Conservation (phyloP, 2,888 invertebrate genomes). For the Aelia acuminata region DNA sequence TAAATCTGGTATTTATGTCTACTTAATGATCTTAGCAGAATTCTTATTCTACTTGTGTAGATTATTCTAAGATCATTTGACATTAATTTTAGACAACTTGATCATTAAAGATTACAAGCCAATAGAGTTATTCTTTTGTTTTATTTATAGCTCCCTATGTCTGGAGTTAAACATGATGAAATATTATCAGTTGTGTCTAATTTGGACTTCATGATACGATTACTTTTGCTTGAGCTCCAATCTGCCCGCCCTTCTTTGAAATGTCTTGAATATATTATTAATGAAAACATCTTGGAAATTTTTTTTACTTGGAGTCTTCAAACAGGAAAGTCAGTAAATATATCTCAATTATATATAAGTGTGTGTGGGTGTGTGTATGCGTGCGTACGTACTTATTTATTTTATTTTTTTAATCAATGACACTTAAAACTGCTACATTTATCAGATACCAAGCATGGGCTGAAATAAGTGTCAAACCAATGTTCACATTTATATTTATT, state of each 20-base stretch:
- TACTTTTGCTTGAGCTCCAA: slow-evolving; percentile 84
- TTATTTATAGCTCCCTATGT: slow-evolving; percentile 60
- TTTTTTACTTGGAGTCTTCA: slow-evolving; percentile 88
- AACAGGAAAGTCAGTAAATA: slow-evolving; percentile 79
- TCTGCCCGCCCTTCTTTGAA: slow-evolving; percentile 72
- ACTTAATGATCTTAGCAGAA: background rate
- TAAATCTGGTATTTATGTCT: background rate
- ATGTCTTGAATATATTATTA: slow-evolving; percentile 86
- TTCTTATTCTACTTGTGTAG: background rate
- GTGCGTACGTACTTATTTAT: no score
- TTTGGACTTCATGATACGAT: slow-evolving; percentile 89
- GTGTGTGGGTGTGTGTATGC: no score
- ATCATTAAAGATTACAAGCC: background rate
- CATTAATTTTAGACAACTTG: background rate
- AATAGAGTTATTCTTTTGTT: slow-evolving; percentile 22
- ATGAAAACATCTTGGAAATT: slow-evolving; percentile 88
- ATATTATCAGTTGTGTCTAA: slow-evolving; percentile 92
- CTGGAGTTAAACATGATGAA: slow-evolving; percentile 75
- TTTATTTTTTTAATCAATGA: no score
- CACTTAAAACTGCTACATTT: background rate
- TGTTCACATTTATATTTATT: no score
- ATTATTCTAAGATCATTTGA: background rate
- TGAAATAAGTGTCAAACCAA: background rate
- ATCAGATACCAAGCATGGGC: background rate
- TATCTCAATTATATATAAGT: background rate